Conservation (phyloP, 2,888 invertebrate genomes). For the Taenaris catops region DNA sequence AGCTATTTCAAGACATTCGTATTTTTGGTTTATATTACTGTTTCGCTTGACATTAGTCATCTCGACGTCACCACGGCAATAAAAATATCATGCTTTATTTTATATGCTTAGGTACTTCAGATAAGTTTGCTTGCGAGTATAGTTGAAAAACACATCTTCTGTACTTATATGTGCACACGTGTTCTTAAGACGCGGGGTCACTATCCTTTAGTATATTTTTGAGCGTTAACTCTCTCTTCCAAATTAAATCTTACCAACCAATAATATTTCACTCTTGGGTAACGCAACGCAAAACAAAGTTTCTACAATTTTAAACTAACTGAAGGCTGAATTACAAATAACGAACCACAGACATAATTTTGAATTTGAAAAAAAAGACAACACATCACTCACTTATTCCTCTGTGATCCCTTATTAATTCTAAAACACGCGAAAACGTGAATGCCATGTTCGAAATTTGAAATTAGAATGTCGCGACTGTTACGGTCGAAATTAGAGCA, state of each 20-base stretch:
- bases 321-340: constrained; percentile 7
- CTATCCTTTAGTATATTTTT: too few species aligned
- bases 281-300: constrained; percentile 9
- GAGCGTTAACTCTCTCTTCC: too few species aligned
- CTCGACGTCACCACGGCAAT: constrained; percentile 1
- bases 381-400: constrained; percentile 23
- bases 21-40: too few species aligned
- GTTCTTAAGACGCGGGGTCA: too few species aligned
- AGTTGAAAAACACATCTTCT: too few species aligned
- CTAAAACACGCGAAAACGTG: constrained; percentile 18
- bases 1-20: too few species aligned
- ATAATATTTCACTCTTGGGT: constrained; percentile 9
- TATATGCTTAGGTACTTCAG: too few species aligned
- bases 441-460: constrained; percentile 24
- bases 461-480: constrained; percentile 12
- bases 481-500: constrained; percentile 18
- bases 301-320: constrained; percentile 6
- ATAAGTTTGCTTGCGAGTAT: too few species aligned
- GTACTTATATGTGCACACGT: too few species aligned
- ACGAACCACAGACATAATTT: background rate
- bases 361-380: constrained; percentile 13
- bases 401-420: constrained; percentile 22
- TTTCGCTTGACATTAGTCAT: constrained; percentile 3
- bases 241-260: constrained; percentile 5
- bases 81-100: constrained; percentile 8